phyloP scores from a whole-genome alignment of 2,113 vertebrate genomes.

The Pteropus alecto region DNA sequence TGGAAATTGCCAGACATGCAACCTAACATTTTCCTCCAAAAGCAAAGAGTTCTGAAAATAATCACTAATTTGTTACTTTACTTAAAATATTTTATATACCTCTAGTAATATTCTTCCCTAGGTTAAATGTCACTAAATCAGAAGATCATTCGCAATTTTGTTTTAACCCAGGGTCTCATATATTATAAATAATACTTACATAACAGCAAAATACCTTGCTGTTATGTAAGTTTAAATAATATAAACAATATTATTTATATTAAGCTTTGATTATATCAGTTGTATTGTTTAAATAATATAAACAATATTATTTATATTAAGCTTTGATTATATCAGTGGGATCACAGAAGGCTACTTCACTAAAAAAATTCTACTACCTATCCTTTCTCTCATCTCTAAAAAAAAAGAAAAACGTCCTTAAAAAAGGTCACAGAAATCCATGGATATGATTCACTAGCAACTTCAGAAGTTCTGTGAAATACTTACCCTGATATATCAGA shows the following conservation, averaged over 20 bases:
- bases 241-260: neutral
- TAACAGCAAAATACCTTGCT: neutral
- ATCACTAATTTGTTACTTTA: neutral
- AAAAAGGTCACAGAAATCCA: neutral
- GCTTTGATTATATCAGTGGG: neutral
- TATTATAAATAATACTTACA: neutral
- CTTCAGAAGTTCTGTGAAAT: neutral
- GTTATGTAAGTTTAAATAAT: too few species aligned
- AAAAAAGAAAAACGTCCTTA: neutral
- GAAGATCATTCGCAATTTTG: constrained; percentile 5
- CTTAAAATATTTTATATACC: neutral
- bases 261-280: neutral
- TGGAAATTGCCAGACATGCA: neutral
- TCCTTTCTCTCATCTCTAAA: neutral
- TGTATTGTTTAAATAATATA: too few species aligned
- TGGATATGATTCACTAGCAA: neutral
- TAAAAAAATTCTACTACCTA: neutral
- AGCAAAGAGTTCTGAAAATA: constrained; percentile 25
- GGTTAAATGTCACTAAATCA: constrained; percentile 39
- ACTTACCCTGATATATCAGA: constrained; percentile 98
- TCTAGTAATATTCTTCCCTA: constrained; percentile 2
- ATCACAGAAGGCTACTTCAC: neutral
- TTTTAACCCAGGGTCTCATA: neutral
- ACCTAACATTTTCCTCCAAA: neutral
- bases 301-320: neutral